phyloP scores from a whole-genome alignment of 2,797 vertebrate species.

The Falco naumanni region DNA sequence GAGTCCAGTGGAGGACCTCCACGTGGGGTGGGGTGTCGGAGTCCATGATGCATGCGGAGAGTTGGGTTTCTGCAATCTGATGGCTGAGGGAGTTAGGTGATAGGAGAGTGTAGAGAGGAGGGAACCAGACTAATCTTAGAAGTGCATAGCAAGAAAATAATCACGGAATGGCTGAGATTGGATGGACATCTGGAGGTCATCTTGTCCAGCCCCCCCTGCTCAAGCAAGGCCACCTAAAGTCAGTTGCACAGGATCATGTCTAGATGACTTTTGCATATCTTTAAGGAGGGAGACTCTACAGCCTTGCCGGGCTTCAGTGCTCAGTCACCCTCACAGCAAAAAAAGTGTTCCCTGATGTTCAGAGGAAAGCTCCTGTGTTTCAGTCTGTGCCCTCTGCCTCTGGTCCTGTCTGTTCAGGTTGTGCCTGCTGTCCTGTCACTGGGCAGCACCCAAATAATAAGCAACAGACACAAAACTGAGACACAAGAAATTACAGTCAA shows the following conservation, averaged over 20 bases:
- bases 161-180: not conserved
- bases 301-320: not conserved
- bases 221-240: not conserved
- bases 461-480: not conserved
- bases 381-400: not conserved
- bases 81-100: accelerated
- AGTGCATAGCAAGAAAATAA: not conserved
- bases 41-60: accelerated
- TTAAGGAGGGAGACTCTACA: not conserved
- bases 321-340: not conserved
- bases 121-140: not conserved
- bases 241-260: accelerated
- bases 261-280: not conserved
- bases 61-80: not conserved
- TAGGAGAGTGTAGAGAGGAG: not conserved
- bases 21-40: not conserved
- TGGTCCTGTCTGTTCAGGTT: not conserved
- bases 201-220: not conserved
- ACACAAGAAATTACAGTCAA: not conserved
- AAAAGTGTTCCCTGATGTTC: not conserved
- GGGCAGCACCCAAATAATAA: not conserved
- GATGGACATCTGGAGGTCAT: not conserved
- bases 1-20: not conserved
- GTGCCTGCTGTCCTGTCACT: not conserved
- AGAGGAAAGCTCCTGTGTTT: not conserved